phyloP scores from a whole-genome alignment of 2,797 vertebrate species.

The Thripadectes ignobilis region DNA sequence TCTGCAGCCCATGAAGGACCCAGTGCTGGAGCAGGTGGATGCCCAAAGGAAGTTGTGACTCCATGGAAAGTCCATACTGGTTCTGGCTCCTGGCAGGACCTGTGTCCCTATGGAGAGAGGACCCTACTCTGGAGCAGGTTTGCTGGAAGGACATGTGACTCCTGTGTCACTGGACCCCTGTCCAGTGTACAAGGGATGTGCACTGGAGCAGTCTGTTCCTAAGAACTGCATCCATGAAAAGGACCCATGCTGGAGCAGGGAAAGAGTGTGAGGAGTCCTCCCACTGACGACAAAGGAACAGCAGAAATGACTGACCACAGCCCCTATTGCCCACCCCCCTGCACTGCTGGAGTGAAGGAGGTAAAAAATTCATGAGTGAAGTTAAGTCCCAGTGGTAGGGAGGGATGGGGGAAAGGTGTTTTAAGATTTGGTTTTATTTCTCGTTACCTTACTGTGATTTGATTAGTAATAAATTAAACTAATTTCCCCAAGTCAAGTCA shows the following conservation, averaged over 20 bases:
- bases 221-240: not conserved
- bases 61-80: fast-evolving
- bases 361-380: not conserved
- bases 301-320: not conserved
- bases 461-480: not conserved
- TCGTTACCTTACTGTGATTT: not conserved
- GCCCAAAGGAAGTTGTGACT: not conserved
- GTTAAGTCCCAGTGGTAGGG: not conserved
- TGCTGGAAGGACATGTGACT: not conserved
- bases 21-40: not conserved
- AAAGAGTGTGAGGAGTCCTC: not conserved
- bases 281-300: not conserved
- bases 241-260: not conserved
- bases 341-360: fast-evolving
- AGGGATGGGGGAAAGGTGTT: fast-evolving
- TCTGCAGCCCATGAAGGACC: not conserved
- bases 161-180: too few relatives aligned
- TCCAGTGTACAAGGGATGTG: not conserved
- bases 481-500: not conserved
- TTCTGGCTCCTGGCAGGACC: not conserved
- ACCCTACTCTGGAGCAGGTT: not conserved
- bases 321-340: not conserved
- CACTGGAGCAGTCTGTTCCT: not conserved
- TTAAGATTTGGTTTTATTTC: not conserved
- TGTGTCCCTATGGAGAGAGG: too few relatives aligned